Base-by-base conservation (phyloP, 2,113 vertebrate genomes). In the Turnix velox region DNA sequence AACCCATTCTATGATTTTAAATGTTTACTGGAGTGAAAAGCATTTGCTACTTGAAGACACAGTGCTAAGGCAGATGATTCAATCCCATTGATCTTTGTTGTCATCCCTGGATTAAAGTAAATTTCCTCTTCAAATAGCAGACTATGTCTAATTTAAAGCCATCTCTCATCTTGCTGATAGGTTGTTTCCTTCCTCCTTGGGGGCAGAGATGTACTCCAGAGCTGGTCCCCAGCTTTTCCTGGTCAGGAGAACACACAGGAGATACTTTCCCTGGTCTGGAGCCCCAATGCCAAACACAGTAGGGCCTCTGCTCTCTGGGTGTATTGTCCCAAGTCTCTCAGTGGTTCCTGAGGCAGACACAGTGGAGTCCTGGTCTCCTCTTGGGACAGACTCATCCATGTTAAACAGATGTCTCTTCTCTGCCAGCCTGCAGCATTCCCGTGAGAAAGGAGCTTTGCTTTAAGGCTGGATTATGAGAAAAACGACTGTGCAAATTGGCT, bases 21-120 rank as follows among this genome's bases (percentile, higher is more conserved):
- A n/a, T n/a, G n/a, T 85, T 91, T 65, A 82, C 40, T 33, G 63
- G 86, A 78, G 82, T 71, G 59, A 52, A 87, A 87, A 90, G 22
- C 48, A 20, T 87, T 97, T 92, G 66, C 79, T 88, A 31, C 23
- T 30, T 51, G 46, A 55, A 84, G 82, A n/a, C 43, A 75, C 12
- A 27, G 1, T 87, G 48, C 45, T 37, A 75, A 59, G 62, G 71
- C 66, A 65, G 83, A 57, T 82, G 54, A 79, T 42, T 86, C 55
- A 52, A 23, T 67, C 22, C 14, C 8, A 18, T 55, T 82, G 57
- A 68, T 92, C 37, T 82, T 48, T 46, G 23, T 57, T 63, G 52
- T 66, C 72, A 3, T 65, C 76, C 92, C 24, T 73, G 71, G n/a
- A 45, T 85, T 83, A 62, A 88, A 66, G 63, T 80, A 39, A 72